Conservation (phyloP, 2,888 invertebrate genomes). For the Phymatocera aterrima region DNA sequence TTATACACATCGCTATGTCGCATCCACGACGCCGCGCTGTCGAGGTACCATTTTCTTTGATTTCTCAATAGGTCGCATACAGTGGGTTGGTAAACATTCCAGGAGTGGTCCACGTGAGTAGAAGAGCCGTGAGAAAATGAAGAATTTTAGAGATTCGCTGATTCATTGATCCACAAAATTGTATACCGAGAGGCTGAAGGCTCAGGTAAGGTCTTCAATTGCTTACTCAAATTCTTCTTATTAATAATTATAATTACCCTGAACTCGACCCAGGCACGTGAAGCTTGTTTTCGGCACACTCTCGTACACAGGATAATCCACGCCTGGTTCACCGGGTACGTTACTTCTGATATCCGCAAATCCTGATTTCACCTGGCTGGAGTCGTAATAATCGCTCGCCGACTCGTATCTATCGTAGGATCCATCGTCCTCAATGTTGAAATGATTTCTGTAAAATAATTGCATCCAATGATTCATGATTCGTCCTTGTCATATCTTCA, state of each 20-base stretch:
- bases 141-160: not conserved
- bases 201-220: conserved; percentile 12
- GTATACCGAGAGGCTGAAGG: not conserved
- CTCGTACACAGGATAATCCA: conserved; percentile 80
- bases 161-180: not conserved
- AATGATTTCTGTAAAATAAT: conserved; percentile 65
- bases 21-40: not conserved
- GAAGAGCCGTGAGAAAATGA: not conserved
- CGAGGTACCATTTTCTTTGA: conserved; percentile 61
- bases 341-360: conserved; percentile 79
- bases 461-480: not conserved
- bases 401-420: conserved; percentile 66
- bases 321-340: conserved; percentile 82
- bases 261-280: conserved; percentile 78
- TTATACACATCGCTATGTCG: not conserved
- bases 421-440: conserved; percentile 66
- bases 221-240: not conserved
- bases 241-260: conserved; percentile 74
- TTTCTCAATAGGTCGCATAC: conserved; percentile 68
- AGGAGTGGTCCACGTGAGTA: conserved; percentile 18
- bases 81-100: not conserved
- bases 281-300: conserved; percentile 80
- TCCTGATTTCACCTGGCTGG: conserved; percentile 72
- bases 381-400: conserved; percentile 67
- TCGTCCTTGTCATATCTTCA: not conserved